Evolutionary conservation across 92 coral and sea anemone genomes (phyloP).

Genomic region (Metridium senile): DNA sequence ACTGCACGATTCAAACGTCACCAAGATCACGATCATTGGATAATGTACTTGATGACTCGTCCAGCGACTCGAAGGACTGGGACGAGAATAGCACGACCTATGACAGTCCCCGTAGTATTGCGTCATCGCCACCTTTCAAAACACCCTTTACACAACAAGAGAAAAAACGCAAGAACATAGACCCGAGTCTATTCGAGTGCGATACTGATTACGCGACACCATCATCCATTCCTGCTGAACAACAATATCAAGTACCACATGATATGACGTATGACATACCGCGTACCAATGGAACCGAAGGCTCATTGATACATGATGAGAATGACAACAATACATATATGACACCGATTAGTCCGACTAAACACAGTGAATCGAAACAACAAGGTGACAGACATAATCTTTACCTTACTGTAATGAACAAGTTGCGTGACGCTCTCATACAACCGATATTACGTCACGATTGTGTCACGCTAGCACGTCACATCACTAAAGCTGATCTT

Average conservation of each 20-base stretch:
- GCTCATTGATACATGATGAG: not conserved
- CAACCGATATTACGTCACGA: conserved; percentile 67
- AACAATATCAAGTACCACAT: conserved; percentile 10
- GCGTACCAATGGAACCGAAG: conserved; percentile 23
- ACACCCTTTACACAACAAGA: conserved; percentile 38
- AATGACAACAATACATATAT: conserved; percentile 2
- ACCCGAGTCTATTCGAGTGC: conserved; percentile 16
- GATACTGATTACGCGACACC: conserved; percentile 56
- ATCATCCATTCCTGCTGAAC: conserved; percentile 40
- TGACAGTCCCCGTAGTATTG: conserved; percentile 38
- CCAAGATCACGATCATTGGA: conserved; percentile 31
- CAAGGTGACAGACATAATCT: conserved; percentile 65
- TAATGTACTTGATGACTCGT: conserved; percentile 28
- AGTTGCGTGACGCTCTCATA: conserved; percentile 68
- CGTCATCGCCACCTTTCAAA: conserved; percentile 10
- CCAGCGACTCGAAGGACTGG: conserved; percentile 4
- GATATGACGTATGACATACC: conserved; percentile 50
- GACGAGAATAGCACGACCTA: conserved; percentile 21
- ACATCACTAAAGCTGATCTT: conserved; percentile 87
- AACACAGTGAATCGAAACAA: not conserved
- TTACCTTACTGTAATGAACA: conserved; percentile 75
- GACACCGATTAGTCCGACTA: not conserved
- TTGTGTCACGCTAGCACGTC: conserved; percentile 84
- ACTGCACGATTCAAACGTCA: not conserved
- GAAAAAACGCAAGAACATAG: conserved; percentile 18